A percentile compares a stretch with the other conserved stretches of the same genome.
Conservation (phyloP, 2,888 invertebrate genomes). For the Sinodicranocentrus sp. region DNA sequence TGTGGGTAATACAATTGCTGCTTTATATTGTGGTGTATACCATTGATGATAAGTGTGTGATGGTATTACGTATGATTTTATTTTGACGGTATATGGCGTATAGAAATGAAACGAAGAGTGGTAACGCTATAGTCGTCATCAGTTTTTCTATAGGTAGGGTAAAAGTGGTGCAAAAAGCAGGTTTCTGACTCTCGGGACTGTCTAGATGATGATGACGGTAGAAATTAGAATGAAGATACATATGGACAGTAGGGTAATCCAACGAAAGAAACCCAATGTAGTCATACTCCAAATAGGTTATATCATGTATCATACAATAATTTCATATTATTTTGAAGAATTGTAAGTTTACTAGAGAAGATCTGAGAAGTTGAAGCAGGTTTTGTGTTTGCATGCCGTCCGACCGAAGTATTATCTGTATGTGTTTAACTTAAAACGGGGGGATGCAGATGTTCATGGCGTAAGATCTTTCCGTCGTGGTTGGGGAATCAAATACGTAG, state of each 20-base stretch:
- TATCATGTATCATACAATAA: slow-evolving; percentile 42
- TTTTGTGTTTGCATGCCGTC: slow-evolving; percentile 9
- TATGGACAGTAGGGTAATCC: slow-evolving; percentile 49
- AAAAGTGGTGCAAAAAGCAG: slow-evolving; percentile 52
- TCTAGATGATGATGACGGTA: slow-evolving; percentile 53
- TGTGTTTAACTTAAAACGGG: slow-evolving; percentile 1
- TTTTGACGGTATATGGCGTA: neutral
- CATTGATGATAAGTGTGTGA: too few relatives aligned
- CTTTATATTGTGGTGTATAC: too few relatives aligned
- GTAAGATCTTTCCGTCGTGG: neutral
- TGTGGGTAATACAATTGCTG: neutral
- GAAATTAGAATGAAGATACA: slow-evolving; percentile 56
- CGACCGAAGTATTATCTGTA: neutral
- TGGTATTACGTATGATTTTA: slow-evolving; percentile 8
- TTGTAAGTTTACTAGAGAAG: slow-evolving; percentile 23
- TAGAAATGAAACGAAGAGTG: slow-evolving; percentile 13
- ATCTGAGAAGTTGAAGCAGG: slow-evolving; percentile 19
- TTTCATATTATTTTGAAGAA: slow-evolving; percentile 56
- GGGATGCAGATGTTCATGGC: slow-evolving; percentile 18
- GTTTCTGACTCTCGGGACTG: slow-evolving; percentile 29
- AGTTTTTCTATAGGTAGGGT: slow-evolving; percentile 38
- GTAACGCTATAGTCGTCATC: neutral
- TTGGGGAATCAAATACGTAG: slow-evolving; percentile 41
- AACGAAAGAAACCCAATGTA: slow-evolving; percentile 30
- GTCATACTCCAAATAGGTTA: slow-evolving; percentile 42